Base-by-base conservation (phyloP, 2,888 invertebrate species). In the Argyresthia goedartella region DNA sequence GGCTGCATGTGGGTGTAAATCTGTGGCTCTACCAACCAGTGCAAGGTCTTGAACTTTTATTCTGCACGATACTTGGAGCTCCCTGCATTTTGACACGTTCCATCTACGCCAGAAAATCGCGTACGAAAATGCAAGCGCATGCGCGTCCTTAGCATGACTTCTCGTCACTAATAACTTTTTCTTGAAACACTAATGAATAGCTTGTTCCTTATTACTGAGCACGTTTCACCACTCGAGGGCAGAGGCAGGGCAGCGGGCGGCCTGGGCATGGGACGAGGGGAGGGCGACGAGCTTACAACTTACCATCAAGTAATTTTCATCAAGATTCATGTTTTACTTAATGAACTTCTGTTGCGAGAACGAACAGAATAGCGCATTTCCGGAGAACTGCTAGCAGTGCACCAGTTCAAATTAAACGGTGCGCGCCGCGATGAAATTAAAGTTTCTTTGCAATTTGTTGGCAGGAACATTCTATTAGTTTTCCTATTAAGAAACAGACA, bases 141-240 rank as follows among this genome's bases (percentile, higher is more conserved):
- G 81, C 74, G 73, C 74, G 60, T 60, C 63, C 64, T 60, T 65
- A 61, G 69, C 75, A 71, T 73, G 75, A 70, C 73, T 74, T 70
- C 69, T 62, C 71, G 66, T 65, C 74, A 68, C 71, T 81, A 80
- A 81, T 76, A 76, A 75, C 75, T 79, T 81, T 79, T 84, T 80
- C 81, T 80, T 70, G 75, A 81, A 80, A 81, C 79, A 76, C 78
- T 81, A 85, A 84, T 85, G 84, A 84, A 81, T 82, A 80, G 72
- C 73, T 73, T 69, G 76, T 66, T 70, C 65, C 72, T 76, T 84
- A 85, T 84, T 85, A 76, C 85, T 64, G 68, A 65, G 78, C 85
- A 85, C 85, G 85, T 81, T 75, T 69, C 66, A 58, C 73, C 73
- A 72, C 81, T 82, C 67, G 65, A 70, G 61, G 56, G 55, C 55